Evolutionary conservation across 1,140 invertebrate genomes (phyloP).

Genomic region (Bombus sibiricus): DNA sequence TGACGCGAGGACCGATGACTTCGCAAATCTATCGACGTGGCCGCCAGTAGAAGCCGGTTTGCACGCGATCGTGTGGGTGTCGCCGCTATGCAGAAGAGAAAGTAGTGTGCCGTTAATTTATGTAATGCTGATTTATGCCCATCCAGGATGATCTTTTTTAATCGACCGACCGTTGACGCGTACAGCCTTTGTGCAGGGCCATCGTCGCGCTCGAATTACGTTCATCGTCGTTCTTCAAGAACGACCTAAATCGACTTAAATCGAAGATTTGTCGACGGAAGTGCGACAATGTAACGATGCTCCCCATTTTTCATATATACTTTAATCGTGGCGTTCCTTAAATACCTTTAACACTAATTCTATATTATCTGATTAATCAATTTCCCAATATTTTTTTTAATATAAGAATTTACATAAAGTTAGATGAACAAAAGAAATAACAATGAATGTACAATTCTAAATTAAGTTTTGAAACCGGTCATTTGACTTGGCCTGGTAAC

Average conservation of each 20-base stretch:
- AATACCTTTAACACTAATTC: neutral
- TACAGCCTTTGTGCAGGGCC: slow-evolving; percentile 48
- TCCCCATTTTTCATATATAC: neutral
- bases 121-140: slow-evolving; percentile 77
- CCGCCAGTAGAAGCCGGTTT: slow-evolving; percentile 36
- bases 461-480: too few relatives aligned
- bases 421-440: too few relatives aligned
- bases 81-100: slow-evolving; percentile 69
- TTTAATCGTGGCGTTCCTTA: neutral
- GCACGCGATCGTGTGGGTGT: slow-evolving; percentile 66
- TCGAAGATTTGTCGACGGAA: slow-evolving; percentile 32
- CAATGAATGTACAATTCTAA: too few relatives aligned
- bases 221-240: neutral
- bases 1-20: slow-evolving; percentile 45
- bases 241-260: slow-evolving; percentile 3
- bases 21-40: slow-evolving; percentile 26
- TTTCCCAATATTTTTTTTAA: too few relatives aligned
- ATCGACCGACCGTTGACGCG: slow-evolving; percentile 47
- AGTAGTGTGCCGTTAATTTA: slow-evolving; percentile 74
- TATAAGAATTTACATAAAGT: too few relatives aligned
- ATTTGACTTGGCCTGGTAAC: too few relatives aligned
- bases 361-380: too few relatives aligned
- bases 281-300: neutral
- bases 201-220: slow-evolving; percentile 57
- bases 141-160: slow-evolving; percentile 67